These are phyloP conservation scores for Drosophila insularis DNA, from an alignment of 1,140 invertebrate species.

Conservation along the genomic window DNA sequence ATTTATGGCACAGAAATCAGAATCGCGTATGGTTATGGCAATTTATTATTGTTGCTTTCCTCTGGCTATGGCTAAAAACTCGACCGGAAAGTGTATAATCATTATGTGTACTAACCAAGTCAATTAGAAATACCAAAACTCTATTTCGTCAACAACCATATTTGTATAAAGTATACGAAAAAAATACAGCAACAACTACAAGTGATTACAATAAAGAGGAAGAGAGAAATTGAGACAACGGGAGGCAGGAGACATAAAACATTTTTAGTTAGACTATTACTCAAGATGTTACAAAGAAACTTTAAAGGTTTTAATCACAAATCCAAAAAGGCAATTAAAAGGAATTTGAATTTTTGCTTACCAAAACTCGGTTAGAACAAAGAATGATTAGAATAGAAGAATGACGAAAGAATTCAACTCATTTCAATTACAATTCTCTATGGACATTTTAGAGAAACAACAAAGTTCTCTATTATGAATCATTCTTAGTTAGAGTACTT, in stretches of 20 bases:
- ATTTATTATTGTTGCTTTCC: slow-evolving; percentile 50
- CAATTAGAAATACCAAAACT: slow-evolving; percentile 18
- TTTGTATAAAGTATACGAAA: neutral
- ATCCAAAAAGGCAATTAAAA: neutral
- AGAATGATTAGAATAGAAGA: too few species aligned
- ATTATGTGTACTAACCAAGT: slow-evolving; percentile 40
- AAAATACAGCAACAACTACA: too few species aligned
- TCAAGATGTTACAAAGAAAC: neutral
- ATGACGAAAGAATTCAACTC: neutral
- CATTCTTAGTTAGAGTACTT: neutral
- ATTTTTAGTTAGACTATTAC: neutral
- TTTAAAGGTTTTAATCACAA: neutral
- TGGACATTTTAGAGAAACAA: neutral
- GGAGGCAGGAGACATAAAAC: neutral
- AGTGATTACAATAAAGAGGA: neutral
- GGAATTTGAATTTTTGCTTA: neutral
- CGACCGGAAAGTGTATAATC: slow-evolving; percentile 60
- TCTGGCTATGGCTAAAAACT: slow-evolving; percentile 14
- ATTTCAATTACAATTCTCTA: neutral
- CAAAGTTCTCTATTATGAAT: neutral
- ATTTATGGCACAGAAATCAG: slow-evolving; percentile 68
- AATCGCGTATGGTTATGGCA: slow-evolving; percentile 55
- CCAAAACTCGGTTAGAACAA: too few species aligned
- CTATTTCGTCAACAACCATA: slow-evolving; percentile 6
- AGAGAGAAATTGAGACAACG: neutral